These are phyloP conservation scores for Daphoenositta chrysoptera DNA, from an alignment of 2,113 vertebrate species.

Conservation along the genomic window DNA sequence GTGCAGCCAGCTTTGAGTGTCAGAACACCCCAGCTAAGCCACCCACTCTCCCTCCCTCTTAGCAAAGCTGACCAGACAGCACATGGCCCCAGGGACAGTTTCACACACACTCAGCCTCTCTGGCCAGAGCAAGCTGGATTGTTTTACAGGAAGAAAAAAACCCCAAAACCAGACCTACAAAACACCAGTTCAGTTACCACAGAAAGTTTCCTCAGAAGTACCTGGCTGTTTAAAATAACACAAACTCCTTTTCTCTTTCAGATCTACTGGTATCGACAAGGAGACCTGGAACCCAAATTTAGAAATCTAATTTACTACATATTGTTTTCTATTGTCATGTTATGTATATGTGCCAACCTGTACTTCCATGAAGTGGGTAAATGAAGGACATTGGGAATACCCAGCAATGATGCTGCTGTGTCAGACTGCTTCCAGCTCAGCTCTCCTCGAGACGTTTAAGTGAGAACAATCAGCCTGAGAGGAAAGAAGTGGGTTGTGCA, in stretches of 20 bases:
- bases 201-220: background rate
- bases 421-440: slow-evolving; percentile 44
- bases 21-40: background rate
- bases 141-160: background rate
- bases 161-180: background rate
- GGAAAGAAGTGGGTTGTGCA: slow-evolving; percentile 13
- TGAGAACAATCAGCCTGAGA: slow-evolving; percentile 8
- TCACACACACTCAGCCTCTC: background rate
- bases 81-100: background rate
- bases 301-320: slow-evolving; percentile 96
- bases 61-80: background rate
- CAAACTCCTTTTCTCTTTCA: slow-evolving; percentile 26
- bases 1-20: background rate
- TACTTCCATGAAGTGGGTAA: slow-evolving; percentile 94
- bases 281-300: slow-evolving; percentile 97
- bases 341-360: slow-evolving; percentile 98
- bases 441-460: background rate
- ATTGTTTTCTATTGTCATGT: slow-evolving; percentile 89
- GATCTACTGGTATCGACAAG: slow-evolving; percentile 99
- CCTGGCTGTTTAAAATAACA: background rate
- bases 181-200: background rate
- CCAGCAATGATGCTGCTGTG: background rate
- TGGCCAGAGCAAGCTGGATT: background rate
- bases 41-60: too few species aligned
- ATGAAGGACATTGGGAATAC: slow-evolving; percentile 50